Evolutionary conservation across 2,888 invertebrate genomes (phyloP).

Genomic region (Trachelus troglodyta): DNA sequence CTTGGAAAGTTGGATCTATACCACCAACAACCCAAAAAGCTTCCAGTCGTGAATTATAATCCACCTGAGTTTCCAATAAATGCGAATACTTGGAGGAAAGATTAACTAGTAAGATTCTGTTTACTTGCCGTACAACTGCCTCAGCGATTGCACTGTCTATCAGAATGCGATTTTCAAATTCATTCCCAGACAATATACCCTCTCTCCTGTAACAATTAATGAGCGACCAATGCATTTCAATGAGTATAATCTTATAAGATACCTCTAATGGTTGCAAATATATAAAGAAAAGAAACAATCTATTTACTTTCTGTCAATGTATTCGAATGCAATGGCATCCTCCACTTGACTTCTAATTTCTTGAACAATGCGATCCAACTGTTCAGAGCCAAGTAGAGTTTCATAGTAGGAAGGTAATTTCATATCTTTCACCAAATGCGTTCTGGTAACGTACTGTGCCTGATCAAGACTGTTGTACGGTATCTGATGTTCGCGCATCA

Average conservation of each 20-base stretch:
- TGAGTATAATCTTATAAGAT: background rate
- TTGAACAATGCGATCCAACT: slow-evolving; percentile 66
- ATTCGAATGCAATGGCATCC: slow-evolving; percentile 75
- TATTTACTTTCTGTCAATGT: slow-evolving; percentile 71
- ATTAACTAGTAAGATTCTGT: slow-evolving; percentile 74
- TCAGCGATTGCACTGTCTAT: slow-evolving; percentile 68
- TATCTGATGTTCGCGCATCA: slow-evolving; percentile 71
- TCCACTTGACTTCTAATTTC: slow-evolving; percentile 73
- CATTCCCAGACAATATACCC: slow-evolving; percentile 34
- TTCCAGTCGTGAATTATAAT: slow-evolving; percentile 83
- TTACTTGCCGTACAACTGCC: slow-evolving; percentile 75
- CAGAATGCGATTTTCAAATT: slow-evolving; percentile 31
- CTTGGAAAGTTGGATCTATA: slow-evolving; percentile 70
- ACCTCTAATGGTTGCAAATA: background rate
- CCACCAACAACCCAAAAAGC: slow-evolving; percentile 89
- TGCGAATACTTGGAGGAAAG: slow-evolving; percentile 73
- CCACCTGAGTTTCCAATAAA: slow-evolving; percentile 75
- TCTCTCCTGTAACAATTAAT: slow-evolving; percentile 45
- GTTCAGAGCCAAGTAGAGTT: slow-evolving; percentile 59
- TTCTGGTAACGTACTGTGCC: slow-evolving; percentile 82
- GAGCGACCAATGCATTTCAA: background rate
- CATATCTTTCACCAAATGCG: slow-evolving; percentile 73
- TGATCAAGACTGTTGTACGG: slow-evolving; percentile 79
- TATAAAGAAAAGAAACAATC: slow-evolving; percentile 9
- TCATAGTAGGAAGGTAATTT: slow-evolving; percentile 72